Evolutionary conservation across 2,113 vertebrate genomes (phyloP), one percentile per base, ranked within the genome.

Genomic region (Chloropsis hardwickii): DNA sequence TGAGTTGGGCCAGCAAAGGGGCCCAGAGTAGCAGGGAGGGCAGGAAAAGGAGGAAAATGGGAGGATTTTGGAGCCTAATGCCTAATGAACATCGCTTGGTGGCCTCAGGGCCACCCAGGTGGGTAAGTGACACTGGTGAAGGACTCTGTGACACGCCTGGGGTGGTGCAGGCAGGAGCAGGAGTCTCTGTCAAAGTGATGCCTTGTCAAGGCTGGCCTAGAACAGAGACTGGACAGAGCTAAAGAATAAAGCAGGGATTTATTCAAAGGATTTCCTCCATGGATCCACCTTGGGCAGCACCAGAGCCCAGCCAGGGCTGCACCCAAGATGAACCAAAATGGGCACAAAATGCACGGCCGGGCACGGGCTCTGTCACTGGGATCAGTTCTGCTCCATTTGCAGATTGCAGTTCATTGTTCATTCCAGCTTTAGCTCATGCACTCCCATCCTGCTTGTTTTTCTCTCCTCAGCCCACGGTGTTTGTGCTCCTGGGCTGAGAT

Each of bases 171-270:
- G 80, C 77, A 37, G n/a, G 1, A 92, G 60, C 76, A 79, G 80
- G 67, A 89, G 66, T 12, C 42, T 64, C 86, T 91, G 53, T 47
- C 71, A 79, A 23, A 24, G 22, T n/a, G 33, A 35, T 24, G 14
- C 22, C 33, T 24, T 58, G 56, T 4, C n/a, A 1, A 35, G 56
- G n/a, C 56, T 58, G n/a, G 0, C 10, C n/a, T 5, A 5, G n/a
- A 58, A 0, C 22, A 57, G 14, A 35, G 56, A 3, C 21, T n/a
- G 14, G 56, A 22, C 54, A n/a, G 54, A 57, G 21, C 9, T 14
- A 23, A 22, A n/a, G 54, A n/a, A 57, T 23, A 15, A n/a, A 57
- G 21, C 21, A 57, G 21, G 54, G 54, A n/a, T n/a, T 57, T 15
- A n/a, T 57, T 10, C 0, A n/a, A 57, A 57, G 27, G 50, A 50